These are phyloP conservation scores for Microcaecilia unicolor DNA, from an alignment of 2,797 vertebrate genomes.

Conservation along the genomic window DNA sequence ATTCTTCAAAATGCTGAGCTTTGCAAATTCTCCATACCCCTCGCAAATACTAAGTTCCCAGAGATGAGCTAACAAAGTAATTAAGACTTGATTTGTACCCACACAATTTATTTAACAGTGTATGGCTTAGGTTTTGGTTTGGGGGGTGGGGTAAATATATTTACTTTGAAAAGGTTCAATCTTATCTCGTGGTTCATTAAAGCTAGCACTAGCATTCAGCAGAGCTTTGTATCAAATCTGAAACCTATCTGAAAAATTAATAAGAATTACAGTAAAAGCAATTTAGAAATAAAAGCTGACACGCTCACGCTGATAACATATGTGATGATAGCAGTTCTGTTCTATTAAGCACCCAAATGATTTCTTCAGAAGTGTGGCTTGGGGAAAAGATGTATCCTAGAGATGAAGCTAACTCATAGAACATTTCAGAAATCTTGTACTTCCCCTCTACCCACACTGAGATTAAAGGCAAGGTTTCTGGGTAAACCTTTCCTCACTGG, in stretches of 20 bases:
- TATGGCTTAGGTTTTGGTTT: too few species aligned
- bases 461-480: too few species aligned
- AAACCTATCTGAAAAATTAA: slow-evolving; percentile 60
- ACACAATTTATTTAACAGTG: slow-evolving; percentile 57
- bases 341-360: slow-evolving; percentile 12
- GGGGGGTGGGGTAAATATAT: too few species aligned
- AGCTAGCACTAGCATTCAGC: slow-evolving; percentile 47
- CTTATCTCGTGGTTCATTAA: slow-evolving; percentile 65
- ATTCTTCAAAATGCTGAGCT: slow-evolving; percentile 36
- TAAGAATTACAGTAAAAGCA: slow-evolving; percentile 62
- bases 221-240: slow-evolving; percentile 55
- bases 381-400: too few species aligned
- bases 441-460: too few species aligned
- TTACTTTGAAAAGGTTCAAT: slow-evolving; percentile 57
- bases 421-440: too few species aligned
- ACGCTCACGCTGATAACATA: slow-evolving; percentile 46
- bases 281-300: slow-evolving; percentile 65
- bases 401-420: too few species aligned
- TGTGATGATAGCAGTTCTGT: slow-evolving; percentile 28
- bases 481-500: too few species aligned
- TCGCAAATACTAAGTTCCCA: slow-evolving; percentile 35
- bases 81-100: slow-evolving; percentile 64
- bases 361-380: slow-evolving; percentile 10
- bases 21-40: slow-evolving; percentile 21
- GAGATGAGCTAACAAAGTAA: slow-evolving; percentile 62